These are phyloP conservation scores for Leptocoma aspasia DNA, from an alignment of 2,113 vertebrate genomes.

Conservation along the genomic window DNA sequence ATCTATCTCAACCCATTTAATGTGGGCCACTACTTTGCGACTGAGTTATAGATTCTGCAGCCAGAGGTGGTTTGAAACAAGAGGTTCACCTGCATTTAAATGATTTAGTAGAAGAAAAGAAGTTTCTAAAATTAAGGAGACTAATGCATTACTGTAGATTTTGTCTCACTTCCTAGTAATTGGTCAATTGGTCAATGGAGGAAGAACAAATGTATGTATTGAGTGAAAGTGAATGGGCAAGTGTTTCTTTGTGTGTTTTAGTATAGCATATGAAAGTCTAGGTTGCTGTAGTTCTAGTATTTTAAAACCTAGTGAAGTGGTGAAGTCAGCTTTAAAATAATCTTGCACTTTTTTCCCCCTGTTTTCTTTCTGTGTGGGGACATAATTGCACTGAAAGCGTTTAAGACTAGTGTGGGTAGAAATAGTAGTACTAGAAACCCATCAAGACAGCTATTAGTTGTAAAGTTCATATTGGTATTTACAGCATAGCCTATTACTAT, in stretches of 20 bases:
- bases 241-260: background rate
- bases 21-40: background rate
- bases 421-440: background rate
- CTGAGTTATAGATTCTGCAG: background rate
- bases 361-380: background rate
- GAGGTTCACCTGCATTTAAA: background rate
- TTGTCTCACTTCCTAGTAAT: background rate
- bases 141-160: background rate
- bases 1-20: background rate
- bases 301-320: background rate
- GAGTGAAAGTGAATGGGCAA: background rate
- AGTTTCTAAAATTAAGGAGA: background rate
- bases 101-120: background rate
- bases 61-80: background rate
- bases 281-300: background rate
- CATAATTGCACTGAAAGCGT: background rate
- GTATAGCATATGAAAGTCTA: background rate
- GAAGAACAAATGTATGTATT: background rate
- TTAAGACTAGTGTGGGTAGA: background rate
- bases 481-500: background rate
- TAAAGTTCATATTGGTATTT: background rate
- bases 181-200: background rate
- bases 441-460: background rate
- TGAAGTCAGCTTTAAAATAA: background rate
- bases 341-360: accelerated